A percentile compares a stretch with the other conserved stretches of the same genome.
Evolutionary conservation across 92 coral and sea anemone species (phyloP).

Genomic region (Zoanthus solanderi): DNA sequence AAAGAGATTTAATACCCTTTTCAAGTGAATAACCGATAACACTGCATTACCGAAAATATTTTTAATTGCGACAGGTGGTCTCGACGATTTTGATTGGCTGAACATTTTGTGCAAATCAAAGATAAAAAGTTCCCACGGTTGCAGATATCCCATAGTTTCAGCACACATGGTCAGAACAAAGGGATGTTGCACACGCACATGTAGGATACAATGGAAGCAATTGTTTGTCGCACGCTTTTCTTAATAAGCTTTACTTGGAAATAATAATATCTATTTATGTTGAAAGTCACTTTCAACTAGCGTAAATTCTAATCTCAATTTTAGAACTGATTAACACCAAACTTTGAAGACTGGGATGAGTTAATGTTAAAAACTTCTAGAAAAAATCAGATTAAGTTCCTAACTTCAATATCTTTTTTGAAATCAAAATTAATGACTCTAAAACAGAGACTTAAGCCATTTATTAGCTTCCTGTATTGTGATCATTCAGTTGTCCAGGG

Average conservation of each 20-base stretch:
- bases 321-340: background rate
- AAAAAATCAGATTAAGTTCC: background rate
- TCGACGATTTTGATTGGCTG: conserved; percentile 33
- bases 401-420: background rate
- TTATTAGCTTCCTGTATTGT: background rate
- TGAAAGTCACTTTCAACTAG: conserved; percentile 42
- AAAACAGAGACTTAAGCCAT: background rate
- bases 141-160: conserved; percentile 61
- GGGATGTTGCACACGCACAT: conserved; percentile 56
- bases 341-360: background rate
- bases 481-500: conserved; percentile 3
- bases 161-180: conserved; percentile 84
- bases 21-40: conserved; percentile 32
- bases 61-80: conserved; percentile 49
- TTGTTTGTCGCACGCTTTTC: conserved; percentile 40
- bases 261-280: conserved; percentile 13
- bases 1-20: conserved; percentile 6
- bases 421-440: background rate
- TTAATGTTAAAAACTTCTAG: background rate
- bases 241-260: conserved; percentile 26
- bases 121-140: conserved; percentile 82
- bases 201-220: conserved; percentile 50
- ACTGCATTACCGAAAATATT: conserved; percentile 29
- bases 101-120: conserved; percentile 42
- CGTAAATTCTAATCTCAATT: conserved; percentile 5